Base-by-base conservation (phyloP, 2,797 vertebrate species). In the Arnoldichthys spilopterus region DNA sequence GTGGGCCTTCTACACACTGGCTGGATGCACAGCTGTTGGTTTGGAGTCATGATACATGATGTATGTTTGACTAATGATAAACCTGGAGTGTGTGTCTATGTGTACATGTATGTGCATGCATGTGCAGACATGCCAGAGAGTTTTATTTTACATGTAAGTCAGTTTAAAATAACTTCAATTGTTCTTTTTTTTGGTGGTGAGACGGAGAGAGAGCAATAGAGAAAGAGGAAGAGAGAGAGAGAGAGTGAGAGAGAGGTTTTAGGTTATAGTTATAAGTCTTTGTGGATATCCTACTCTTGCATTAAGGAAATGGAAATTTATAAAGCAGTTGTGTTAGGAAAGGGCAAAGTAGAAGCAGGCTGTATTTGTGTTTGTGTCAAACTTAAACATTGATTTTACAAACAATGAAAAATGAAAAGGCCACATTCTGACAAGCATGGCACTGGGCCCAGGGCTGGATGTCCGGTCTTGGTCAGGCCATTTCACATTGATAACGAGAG, bases 401-500 rank as follows among this genome's bases (percentile, higher is more conserved):
- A 92, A 85, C 30, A 13, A 87, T 92, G 59, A 89, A 91, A 89
- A 79, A 88, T 91, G 90, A 85, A 90, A 56, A 83, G 82, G 68
- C 51, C 40, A 72, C 15, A 75, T 37, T 71, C 37, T 69, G 4
- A 37, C 34, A 37, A 7, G 16, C 49, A 67, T 13, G 12, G 81
- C 83, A 83, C 69, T 37, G 85, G 11, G 40, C 78, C 62, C 78
- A 81, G 53, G 62, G 77, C 74, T 71, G 68, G 86, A 83, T 56
- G 74, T 81, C 67, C 7, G 59, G 74, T 89, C 90, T 88, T 88
- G 83, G 85, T 87, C 79, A 8, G 63, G 53, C 67, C 81, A 89
- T 92, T 81, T 78, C 37, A 86, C 91, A 90, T 90, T 90, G 76
- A 92, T 91, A 86, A 90, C 80, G 90, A 91, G 53, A 77, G 74